These are phyloP conservation scores for Limnephilus auricula DNA, from an alignment of 2,888 invertebrate species.

Conservation along the genomic window DNA sequence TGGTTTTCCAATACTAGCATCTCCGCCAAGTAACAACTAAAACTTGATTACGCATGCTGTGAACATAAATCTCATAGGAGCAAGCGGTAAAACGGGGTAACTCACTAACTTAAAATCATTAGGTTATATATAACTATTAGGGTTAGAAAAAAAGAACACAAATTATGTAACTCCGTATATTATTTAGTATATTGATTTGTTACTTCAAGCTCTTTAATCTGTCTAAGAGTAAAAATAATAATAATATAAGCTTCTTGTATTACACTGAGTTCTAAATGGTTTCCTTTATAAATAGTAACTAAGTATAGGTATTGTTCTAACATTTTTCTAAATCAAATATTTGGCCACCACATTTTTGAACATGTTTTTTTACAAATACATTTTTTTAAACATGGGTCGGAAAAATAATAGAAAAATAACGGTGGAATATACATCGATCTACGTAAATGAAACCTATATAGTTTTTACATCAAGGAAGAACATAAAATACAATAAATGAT, in stretches of 20 bases:
- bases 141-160: background rate
- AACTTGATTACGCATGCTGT: too few relatives aligned
- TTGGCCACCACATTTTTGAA: slow-evolving; percentile 58
- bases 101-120: background rate
- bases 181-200: slow-evolving; percentile 12
- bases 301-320: slow-evolving; percentile 24
- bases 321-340: slow-evolving; percentile 57
- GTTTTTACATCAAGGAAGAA: background rate
- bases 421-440: background rate
- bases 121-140: background rate
- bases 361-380: slow-evolving; percentile 16
- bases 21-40: too few relatives aligned
- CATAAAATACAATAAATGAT: background rate
- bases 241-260: background rate
- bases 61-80: background rate
- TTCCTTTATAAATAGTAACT: background rate
- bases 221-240: background rate
- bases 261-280: slow-evolving; percentile 29
- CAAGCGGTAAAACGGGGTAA: background rate
- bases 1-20: too few relatives aligned
- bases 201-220: background rate
- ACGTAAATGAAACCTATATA: background rate
- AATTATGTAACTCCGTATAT: background rate
- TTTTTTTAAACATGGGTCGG: slow-evolving; percentile 1
- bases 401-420: background rate